phyloP scores from a whole-genome alignment of 2,797 vertebrate genomes.

The Chelmon rostratus region DNA sequence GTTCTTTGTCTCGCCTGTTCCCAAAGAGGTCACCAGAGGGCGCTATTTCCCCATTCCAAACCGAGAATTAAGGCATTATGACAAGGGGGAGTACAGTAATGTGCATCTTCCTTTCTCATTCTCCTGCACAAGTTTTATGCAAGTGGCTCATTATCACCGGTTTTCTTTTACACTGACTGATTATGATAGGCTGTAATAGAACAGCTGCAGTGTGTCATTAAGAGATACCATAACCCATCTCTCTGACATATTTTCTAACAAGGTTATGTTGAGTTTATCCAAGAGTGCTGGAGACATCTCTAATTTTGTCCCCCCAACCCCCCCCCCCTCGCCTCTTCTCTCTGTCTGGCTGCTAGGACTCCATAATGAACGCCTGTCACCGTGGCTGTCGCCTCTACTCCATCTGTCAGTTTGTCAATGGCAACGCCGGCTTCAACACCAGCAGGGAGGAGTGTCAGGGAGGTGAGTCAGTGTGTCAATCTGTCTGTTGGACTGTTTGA shows the following conservation, averaged over 20 bases:
- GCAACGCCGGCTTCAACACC: constrained; percentile 91
- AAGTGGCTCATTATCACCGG: constrained; percentile 5
- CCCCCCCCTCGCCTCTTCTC: constrained; percentile 1
- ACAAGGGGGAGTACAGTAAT: constrained; percentile 23
- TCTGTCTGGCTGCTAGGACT: constrained; percentile 81
- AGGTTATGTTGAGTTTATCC: constrained; percentile 50
- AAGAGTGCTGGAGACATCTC: constrained; percentile 44
- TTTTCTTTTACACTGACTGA: constrained; percentile 5
- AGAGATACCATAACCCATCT: constrained; percentile 33
- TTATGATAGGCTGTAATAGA: constrained; percentile 45
- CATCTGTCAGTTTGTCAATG: constrained; percentile 97
- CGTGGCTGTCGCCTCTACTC: constrained; percentile 98
- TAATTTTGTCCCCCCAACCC: constrained; percentile 30
- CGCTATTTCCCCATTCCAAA: constrained; percentile 58
- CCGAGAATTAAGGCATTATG: constrained; percentile 13
- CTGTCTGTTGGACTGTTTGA: constrained; percentile 2
- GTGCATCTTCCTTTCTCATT: constrained; percentile 16
- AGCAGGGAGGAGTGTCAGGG: constrained; percentile 95
- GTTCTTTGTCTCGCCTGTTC: constrained; percentile 61
- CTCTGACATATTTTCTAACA: constrained; percentile 34
- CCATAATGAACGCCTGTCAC: constrained; percentile 93
- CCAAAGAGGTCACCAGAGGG: constrained; percentile 66
- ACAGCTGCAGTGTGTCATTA: constrained; percentile 46
- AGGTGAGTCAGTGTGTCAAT: constrained; percentile 85
- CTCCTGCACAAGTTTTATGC: constrained; percentile 16